Base-by-base conservation (phyloP, 1,140 invertebrate species). In the Drosophila neocordata region DNA sequence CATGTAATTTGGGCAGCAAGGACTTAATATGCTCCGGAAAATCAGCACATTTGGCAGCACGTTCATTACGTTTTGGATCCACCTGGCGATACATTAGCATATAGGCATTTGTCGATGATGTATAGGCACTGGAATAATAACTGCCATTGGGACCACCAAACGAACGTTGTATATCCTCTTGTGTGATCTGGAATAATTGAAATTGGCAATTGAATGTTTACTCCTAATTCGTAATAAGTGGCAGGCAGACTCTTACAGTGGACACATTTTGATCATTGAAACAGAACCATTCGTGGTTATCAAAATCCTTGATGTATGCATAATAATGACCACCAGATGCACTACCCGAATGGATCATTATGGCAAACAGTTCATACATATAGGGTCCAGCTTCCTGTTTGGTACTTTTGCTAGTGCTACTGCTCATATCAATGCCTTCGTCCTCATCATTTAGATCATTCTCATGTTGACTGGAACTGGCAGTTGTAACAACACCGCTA, bases 261-360 rank as follows among this genome's bases (percentile, higher is more conserved):
- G 92, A 93, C 13, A 96, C 95, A 78, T 92, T 94, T 91, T 96
- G 95, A 92, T 97, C 97, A 90, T 97, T 97, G 84, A 96, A 97
- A 87, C 96, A 96, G 83, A 94, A 95, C 97, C 97, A 97, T 70
- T 95, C 93, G 13, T 94, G 92, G 34, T 93, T 95, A 48, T 93
- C 92, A 55, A 97, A 96, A 88, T 97, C 97, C 93, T 97, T 98
- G 48, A 98, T 97, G 78, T 98, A 98, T 15, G 97, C 97, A 92
- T 97, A 98, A 92, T 98, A 98, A 92, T 98, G 97, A 1, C 97
- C 97, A 27, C 97, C 97, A 51, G 95, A 96, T 0, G 97, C 97
- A 92, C 96, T 97, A 6, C 97, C 97, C 34, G 96, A 97, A 92
- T 98, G 97, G 59, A 98, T 96, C 96, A 98, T 97, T 37, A 98